Evolutionary conservation across 2,113 vertebrate genomes (phyloP).

Genomic region (Bothrops jararaca): DNA sequence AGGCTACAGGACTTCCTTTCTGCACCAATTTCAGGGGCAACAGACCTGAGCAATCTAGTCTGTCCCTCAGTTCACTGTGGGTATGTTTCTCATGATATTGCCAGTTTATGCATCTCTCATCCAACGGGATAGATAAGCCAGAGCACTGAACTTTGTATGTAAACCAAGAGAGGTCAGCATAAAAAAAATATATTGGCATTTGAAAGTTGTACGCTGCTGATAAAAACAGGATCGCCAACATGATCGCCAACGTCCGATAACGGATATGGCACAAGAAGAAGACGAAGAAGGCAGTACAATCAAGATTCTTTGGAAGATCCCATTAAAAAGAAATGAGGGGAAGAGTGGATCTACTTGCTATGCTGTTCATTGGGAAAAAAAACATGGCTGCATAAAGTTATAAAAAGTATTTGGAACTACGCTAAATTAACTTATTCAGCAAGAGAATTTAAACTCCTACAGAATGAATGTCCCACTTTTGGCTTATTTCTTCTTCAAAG

Average conservation of each 20-base stretch:
- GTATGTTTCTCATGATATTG: slow-evolving; percentile 51
- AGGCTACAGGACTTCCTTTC: background rate
- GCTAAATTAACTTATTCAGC: background rate
- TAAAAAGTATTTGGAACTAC: slow-evolving; percentile 8
- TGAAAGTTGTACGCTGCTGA: slow-evolving; percentile 3
- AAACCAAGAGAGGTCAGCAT: slow-evolving; percentile 21
- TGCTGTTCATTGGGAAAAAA: slow-evolving; percentile 14
- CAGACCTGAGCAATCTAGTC: background rate
- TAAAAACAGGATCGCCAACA: too few relatives aligned
- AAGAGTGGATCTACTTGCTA: slow-evolving; percentile 44
- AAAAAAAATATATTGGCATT: background rate
- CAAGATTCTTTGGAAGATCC: slow-evolving; percentile 27
- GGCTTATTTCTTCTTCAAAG: background rate
- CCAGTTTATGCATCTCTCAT: slow-evolving; percentile 32
- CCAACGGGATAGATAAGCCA: slow-evolving; percentile 20
- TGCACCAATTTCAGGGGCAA: background rate
- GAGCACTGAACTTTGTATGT: slow-evolving; percentile 11
- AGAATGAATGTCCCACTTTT: background rate
- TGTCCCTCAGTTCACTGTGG: background rate
- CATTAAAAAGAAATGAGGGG: slow-evolving; percentile 12
- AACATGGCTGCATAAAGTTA: background rate
- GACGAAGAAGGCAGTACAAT: slow-evolving; percentile 1
- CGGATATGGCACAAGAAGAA: too few relatives aligned
- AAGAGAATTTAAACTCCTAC: slow-evolving; percentile 9
- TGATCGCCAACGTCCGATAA: too few relatives aligned